These are phyloP conservation scores for Aphelenchoides fujianensis DNA, from an alignment of 1,140 invertebrate species.

Conservation along the genomic window DNA sequence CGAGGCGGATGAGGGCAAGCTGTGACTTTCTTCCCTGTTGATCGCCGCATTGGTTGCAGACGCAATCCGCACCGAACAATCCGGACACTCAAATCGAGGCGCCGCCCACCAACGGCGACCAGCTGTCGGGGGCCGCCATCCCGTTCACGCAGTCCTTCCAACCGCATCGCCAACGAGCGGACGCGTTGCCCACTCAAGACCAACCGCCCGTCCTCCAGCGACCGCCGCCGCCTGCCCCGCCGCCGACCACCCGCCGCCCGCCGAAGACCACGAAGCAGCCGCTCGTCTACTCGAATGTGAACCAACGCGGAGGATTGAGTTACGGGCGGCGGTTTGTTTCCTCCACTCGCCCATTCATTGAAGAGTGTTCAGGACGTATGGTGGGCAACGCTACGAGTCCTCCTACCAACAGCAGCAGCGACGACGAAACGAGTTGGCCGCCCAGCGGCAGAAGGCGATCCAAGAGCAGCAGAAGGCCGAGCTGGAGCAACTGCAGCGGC, in stretches of 20 bases:
- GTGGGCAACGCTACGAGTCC: background rate
- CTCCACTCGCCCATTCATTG: background rate
- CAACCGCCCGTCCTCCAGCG: no score
- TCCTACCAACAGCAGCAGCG: constrained; percentile 16
- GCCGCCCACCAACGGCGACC: background rate
- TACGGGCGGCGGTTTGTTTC: background rate
- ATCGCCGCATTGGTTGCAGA: no score
- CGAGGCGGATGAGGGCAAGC: constrained; percentile 1
- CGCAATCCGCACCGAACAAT: no score
- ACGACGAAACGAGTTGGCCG: constrained; percentile 16
- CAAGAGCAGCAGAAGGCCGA: constrained; percentile 10
- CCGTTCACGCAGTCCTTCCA: constrained; percentile 9
- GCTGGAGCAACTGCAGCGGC: constrained; percentile 5
- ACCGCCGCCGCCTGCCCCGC: background rate
- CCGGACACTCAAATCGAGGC: background rate
- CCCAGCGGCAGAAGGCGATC: constrained; percentile 3
- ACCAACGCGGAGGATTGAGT: background rate
- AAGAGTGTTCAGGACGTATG: background rate
- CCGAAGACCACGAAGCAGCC: constrained; percentile 13
- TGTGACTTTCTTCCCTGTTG: no score
- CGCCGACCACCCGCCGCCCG: constrained; percentile 10
- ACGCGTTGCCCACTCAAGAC: background rate
- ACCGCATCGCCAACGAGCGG: background rate
- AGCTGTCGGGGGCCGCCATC: no score
- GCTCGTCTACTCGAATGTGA: constrained; percentile 7